phyloP scores from a whole-genome alignment of 2,797 vertebrate species.

The Sebastes paucispinis region DNA sequence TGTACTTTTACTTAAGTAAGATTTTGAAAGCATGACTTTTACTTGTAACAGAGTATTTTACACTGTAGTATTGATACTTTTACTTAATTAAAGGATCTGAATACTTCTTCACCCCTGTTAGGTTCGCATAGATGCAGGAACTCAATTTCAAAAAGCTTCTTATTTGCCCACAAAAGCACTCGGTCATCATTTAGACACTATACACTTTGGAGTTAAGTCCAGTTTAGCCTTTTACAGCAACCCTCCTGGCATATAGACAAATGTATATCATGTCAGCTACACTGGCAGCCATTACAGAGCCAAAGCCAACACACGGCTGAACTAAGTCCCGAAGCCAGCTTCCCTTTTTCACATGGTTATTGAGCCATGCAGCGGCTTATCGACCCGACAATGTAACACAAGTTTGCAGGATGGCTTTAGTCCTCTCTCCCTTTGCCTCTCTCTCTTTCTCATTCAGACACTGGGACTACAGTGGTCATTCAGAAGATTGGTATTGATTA shows the following conservation, averaged over 20 bases:
- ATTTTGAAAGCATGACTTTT: too few species aligned
- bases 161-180: not conserved
- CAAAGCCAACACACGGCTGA: conserved; percentile 42
- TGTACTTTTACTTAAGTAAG: too few species aligned
- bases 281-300: conserved; percentile 46
- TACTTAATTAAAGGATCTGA: too few species aligned
- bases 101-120: not conserved
- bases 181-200: conserved; percentile 18
- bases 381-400: conserved; percentile 59
- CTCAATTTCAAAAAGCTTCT: not conserved
- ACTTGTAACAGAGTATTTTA: not conserved
- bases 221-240: conserved; percentile 25
- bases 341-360: conserved; percentile 65
- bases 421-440: not conserved
- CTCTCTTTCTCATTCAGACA: conserved; percentile 35
- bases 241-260: conserved; percentile 23
- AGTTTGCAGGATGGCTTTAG: conserved; percentile 45
- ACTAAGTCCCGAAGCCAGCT: conserved; percentile 53
- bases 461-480: conserved; percentile 40
- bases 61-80: too few species aligned
- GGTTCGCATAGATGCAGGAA: conserved; percentile 4
- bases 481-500: conserved; percentile 60
- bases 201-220: conserved; percentile 12
- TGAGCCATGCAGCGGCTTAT: conserved; percentile 64
- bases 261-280: conserved; percentile 52